phyloP scores from a whole-genome alignment of 2,888 invertebrate species.

The Criorhina ranunculi region DNA sequence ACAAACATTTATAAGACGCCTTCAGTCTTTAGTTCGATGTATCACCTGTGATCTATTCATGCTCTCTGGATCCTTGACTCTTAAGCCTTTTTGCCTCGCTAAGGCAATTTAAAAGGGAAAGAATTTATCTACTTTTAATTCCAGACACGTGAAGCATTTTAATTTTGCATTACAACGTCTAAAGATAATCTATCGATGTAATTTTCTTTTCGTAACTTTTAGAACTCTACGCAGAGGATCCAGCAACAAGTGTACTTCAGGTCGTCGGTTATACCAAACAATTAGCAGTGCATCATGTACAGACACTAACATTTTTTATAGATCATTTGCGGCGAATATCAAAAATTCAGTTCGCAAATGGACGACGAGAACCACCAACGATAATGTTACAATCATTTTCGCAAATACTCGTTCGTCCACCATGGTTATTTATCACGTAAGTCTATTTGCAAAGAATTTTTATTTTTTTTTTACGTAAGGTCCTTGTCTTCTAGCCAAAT shows the following conservation, averaged over 20 bases:
- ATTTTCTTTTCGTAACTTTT: conserved; percentile 9
- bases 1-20: too few species aligned
- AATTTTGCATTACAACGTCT: too few species aligned
- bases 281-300: conserved; percentile 88
- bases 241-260: conserved; percentile 85
- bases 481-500: conserved; percentile 86
- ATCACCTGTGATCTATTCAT: too few species aligned
- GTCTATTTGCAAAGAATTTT: conserved; percentile 76
- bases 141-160: too few species aligned
- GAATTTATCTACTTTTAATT: too few species aligned
- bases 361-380: conserved; percentile 88
- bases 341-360: conserved; percentile 88
- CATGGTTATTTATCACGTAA: conserved; percentile 91
- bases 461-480: conserved; percentile 34
- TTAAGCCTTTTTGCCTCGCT: too few species aligned
- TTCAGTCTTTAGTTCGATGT: too few species aligned
- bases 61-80: too few species aligned
- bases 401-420: conserved; percentile 90
- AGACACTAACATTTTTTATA: conserved; percentile 88
- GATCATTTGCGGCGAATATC: conserved; percentile 90
- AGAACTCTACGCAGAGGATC: conserved; percentile 82
- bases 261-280: conserved; percentile 86
- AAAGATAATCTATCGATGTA: too few species aligned
- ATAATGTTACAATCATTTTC: conserved; percentile 89
- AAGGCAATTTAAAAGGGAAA: too few species aligned